Evolutionary conservation across 2,888 invertebrate genomes (phyloP), one percentile per base, ranked within the genome.

Genomic region (Lymantria monacha): DNA sequence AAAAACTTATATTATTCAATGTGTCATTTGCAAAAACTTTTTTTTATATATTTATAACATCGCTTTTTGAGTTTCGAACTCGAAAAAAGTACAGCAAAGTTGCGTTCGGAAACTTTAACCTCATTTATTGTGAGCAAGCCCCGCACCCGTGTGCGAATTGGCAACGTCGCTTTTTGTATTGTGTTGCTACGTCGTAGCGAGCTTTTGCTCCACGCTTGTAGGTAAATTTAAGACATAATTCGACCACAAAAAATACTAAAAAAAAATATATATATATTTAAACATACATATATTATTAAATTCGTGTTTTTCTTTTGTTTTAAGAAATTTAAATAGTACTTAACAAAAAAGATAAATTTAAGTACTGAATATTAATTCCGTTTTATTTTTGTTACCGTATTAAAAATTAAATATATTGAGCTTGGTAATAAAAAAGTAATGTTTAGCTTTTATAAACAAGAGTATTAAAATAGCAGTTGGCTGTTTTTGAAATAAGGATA

Each of bases 91-190:
- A 61, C 66, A 68, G 62, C 72, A 81, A 82, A 81, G 79, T 78
- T 75, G 76, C 72, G 81, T 80, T 84, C 79, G 77, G 79, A 87
- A 89, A 90, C 86, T 89, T 88, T 89, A 90, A 89, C 89, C 89
- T 90, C 90, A 87, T 89, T 90, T 83, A 63, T 64, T 79, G 81
- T 81, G 80, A 79, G 78, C 73, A 71, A 61, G 65, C 71, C 72
- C 75, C 73, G 70, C 61, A 49, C 70, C 61, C 64, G 52, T 61
- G 53, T 61, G 65, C 65, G 70, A 79, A 80, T 77, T 82, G 90
- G 89, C 90, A 90, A 89, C 90, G 88, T 81, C 87, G 89, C 89
- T 58, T 70, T 72, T 57, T 62, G 65, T 57, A 13, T 13, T 9
- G 74, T 57, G 83, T 73, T 84, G 71, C 82, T 76, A 79, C 55